Base-by-base conservation (phyloP, 2,797 vertebrate species). In the Myotis planiceps region DNA sequence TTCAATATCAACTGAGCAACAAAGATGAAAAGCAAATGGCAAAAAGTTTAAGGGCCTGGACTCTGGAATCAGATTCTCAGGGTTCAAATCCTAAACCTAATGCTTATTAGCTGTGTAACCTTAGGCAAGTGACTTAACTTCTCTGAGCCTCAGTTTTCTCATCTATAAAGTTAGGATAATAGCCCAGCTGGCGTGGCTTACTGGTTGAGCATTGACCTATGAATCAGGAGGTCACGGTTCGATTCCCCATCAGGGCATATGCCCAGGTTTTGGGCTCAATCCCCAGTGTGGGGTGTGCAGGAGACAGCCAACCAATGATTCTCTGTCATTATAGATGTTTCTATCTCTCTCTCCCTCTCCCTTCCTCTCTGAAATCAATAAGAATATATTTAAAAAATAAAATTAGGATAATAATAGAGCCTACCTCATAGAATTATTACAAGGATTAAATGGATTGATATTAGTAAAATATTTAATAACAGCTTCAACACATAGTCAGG, bases 131-230 rank as follows among this genome's bases (percentile, higher is more conserved):
- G 55, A 79, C 32, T 89, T 39, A 60, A 63, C 32, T 90, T 92
- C 51, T 88, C 47, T 58, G 55, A 69, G 63, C 53, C 27, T 95
- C 89, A 72, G 45, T 92, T 68, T 92, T 51, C 21, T 89, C n/a
- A 47, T 51, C 42, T 87, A 19, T 81, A 65, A 83, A 55, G 32
- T 75, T 72, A 88, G 55, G 39, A n/a, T 79, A 93, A 71, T 58
- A 37, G 60, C 60, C 6, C 15, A n/a, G 60, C 29, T 18, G 29
- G 60, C 6, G 5, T 63, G 60, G 60, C 60, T n/a, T n/a, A 63
- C 27, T n/a, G 29, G 29, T 63, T 63, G 60, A 63, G 29, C 60
- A 16, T 63, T 13, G 6, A 16, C 29, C 60, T n/a, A 8, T 16
- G 29, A n/a, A n/a, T n/a, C 29, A 63, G 60, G 29, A 63, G 29